Base-by-base conservation (phyloP, 2,888 invertebrate species). In the Diplolepis rosae region DNA sequence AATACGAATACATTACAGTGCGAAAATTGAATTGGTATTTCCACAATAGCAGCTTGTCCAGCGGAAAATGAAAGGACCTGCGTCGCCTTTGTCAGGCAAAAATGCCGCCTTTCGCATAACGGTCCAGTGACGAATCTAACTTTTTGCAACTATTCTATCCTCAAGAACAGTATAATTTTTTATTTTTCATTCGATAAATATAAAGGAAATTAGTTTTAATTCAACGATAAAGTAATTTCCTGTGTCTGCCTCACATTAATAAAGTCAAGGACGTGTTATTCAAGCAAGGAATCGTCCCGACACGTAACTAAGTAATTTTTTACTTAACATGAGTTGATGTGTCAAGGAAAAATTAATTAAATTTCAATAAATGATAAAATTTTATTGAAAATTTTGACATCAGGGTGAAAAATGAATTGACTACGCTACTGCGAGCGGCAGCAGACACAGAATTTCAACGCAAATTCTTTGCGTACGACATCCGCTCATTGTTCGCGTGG, bases 391-490 rank as follows among this genome's bases (percentile, higher is more conserved):
- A 61, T 35, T 39, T 39, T n/a, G n/a, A n/a, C n/a, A n/a, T n/a
- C n/a, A n/a, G n/a, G 24, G 35, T 39, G 35, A 35, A 22, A 22
- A 24, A 35, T 61, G 3, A 61, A 35, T 24, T 35, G n/a, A 61
- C 35, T 61, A 61, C 61, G 24, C 39, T 61, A 61, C 61, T 61
- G 56, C 22, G 22, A 24, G 13, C 13, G 39, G 61, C 35, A 22
- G 61, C 32, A 22, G 56, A 35, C 18, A 61, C 35, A 61, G n/a
- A 39, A 24, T 61, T 35, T 61, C 56, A 22, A 39, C 61, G 61
- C 61, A 61, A 61, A 61, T 61, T 61, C 61, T n/a, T 39, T 61
- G 61, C 39, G 61, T 61, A 61, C 61, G 39, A 61, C 61, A 61
- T 61, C 61, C 61, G 61, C n/a, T 61, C 61, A 61, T 61, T 61